Percentiles rank a stretch among this genome's conserved stretches.
phyloP scores from a whole-genome alignment of 1,140 invertebrate genomes.

The Cepaea nemoralis region DNA sequence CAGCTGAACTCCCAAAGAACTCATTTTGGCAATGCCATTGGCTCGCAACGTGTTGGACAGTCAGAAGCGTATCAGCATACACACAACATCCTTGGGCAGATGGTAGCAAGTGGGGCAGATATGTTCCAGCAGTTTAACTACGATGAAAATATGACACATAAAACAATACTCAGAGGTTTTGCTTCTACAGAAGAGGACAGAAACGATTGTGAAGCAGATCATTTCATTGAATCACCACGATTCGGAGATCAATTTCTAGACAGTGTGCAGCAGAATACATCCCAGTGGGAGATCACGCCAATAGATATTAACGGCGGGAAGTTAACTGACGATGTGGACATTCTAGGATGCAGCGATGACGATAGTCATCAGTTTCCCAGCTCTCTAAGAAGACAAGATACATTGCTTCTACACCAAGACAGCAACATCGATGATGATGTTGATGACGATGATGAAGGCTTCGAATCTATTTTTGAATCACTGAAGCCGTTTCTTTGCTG shows the following conservation, averaged over 20 bases:
- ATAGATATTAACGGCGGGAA: no score
- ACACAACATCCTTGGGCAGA: no score
- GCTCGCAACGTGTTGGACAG: no score
- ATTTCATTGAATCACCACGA: background rate
- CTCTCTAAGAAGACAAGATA: conserved; percentile 1
- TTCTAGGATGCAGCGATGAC: background rate
- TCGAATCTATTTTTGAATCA: background rate
- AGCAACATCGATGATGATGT: background rate
- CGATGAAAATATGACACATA: no score
- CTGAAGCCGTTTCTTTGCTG: background rate
- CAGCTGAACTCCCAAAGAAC: no score
- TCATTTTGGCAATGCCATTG: no score
- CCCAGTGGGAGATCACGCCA: no score
- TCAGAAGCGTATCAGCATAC: no score
- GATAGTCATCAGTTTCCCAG: background rate
- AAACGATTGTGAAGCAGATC: background rate
- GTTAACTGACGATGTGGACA: background rate
- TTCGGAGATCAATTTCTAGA: background rate
- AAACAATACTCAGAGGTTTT: background rate
- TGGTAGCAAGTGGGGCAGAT: no score
- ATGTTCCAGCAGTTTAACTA: no score
- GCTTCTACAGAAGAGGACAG: background rate
- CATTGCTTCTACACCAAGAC: background rate
- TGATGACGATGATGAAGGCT: background rate
- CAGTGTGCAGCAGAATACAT: background rate